Evolutionary conservation across 1,140 invertebrate species (phyloP), one percentile per base, ranked within the genome.

Genomic region (Musca domestica): DNA sequence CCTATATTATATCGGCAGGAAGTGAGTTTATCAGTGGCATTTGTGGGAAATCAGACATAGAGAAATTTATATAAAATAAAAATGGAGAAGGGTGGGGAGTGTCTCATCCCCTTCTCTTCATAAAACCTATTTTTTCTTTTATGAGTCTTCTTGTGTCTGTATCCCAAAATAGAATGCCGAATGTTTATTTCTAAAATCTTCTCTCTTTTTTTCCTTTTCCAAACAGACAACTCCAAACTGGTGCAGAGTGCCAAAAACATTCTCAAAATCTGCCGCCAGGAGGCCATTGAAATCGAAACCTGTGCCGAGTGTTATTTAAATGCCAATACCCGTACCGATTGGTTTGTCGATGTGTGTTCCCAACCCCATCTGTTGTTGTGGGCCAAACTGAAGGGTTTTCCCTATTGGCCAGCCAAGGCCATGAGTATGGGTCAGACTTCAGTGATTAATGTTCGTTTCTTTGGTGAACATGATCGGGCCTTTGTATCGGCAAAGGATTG

Each of bases 381-480:
- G 94, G 95, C 95, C 0, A 95, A 95, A 77, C 82, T 97, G 0
- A 96, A 96, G 84, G 95, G 95, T 15, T 97, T 95, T 76, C 95
- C 95, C 2, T 95, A 91, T 83, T 97, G 95, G 95, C 95, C 95
- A 0, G 94, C 93, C 0, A 98, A 98, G 84, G 93, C 90, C 0
- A 91, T 96, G 88, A 86, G 89, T 6, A 85, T 90, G 25, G 81
- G 87, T 14, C 91, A 90, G 72, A 84, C 86, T 27, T 89, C 90
- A 0, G 84, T 88, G 66, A 91, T 96, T 0, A 95, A 97, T 82
- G 94, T 96, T 9, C 83, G 95, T 15, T 98, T 98, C 83, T 98
- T 98, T 83, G 95, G 95, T 4, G 92, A 92, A 52, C 95, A 98
- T 83, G 94, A 97, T 84, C 88, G 92, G 72, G 94, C 95, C 3